A percentile compares a stretch with the other conserved stretches of the same genome.
Evolutionary conservation across 1,140 invertebrate genomes (phyloP).

Genomic region (Pseudomyrmex concolor): DNA sequence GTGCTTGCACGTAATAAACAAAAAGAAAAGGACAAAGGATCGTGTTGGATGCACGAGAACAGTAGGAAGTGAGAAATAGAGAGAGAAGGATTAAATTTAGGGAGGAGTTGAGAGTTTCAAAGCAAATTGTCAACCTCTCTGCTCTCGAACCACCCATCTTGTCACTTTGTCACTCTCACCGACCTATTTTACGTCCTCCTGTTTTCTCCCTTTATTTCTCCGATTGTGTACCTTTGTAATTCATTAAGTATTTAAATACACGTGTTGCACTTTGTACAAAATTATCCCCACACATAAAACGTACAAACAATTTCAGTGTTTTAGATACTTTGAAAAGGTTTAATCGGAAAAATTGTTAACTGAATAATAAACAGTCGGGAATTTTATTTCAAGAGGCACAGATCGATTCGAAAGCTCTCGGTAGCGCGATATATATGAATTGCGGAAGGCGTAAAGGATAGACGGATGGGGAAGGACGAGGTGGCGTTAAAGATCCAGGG

Average conservation of each 20-base stretch:
- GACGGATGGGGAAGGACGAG: constrained; percentile 47
- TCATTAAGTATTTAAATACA: background rate
- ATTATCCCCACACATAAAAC: too few relatives aligned
- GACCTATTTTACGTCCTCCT: background rate
- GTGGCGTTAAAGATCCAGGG: constrained; percentile 67
- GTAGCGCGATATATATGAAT: constrained; percentile 20
- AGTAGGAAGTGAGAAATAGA: background rate
- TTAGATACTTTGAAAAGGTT: too few relatives aligned
- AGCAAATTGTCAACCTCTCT: constrained; percentile 72
- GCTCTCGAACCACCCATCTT: constrained; percentile 63
- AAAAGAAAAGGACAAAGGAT: constrained; percentile 61
- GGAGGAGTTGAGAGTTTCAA: constrained; percentile 59
- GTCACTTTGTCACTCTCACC: constrained; percentile 4
- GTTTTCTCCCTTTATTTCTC: background rate
- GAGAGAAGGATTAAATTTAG: constrained; percentile 17
- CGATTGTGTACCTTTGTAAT: background rate
- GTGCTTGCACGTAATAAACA: constrained; percentile 36
- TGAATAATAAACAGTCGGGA: constrained; percentile 43
- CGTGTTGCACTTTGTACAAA: too few relatives aligned
- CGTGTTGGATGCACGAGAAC: constrained; percentile 44
- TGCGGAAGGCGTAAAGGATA: constrained; percentile 26
- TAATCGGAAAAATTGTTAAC: constrained; percentile 12
- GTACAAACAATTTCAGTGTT: too few relatives aligned
- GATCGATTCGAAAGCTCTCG: constrained; percentile 12
- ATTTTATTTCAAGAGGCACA: constrained; percentile 40